These are phyloP conservation scores for Drosophila pegasa DNA, from an alignment of 2,888 invertebrate species.

Conservation along the genomic window DNA sequence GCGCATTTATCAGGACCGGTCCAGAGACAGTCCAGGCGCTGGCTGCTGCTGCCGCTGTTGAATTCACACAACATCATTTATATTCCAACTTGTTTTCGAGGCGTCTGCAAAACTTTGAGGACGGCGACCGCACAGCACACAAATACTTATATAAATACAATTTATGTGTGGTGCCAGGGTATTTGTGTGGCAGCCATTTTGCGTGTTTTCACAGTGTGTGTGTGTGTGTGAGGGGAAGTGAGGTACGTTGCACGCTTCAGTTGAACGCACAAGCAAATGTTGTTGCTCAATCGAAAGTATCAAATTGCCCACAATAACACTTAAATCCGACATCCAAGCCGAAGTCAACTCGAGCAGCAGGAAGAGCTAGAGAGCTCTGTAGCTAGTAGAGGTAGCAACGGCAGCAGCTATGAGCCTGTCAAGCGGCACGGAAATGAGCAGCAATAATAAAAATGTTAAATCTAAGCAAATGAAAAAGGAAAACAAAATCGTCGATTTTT, in stretches of 20 bases:
- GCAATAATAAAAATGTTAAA: slow-evolving; percentile 69
- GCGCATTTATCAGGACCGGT: slow-evolving; percentile 45
- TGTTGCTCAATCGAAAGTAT: slow-evolving; percentile 83
- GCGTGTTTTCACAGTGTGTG: slow-evolving; percentile 53
- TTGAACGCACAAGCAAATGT: slow-evolving; percentile 79
- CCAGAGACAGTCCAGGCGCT: slow-evolving; percentile 31
- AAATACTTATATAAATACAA: slow-evolving; percentile 27
- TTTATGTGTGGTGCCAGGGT: slow-evolving; percentile 35
- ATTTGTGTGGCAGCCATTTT: slow-evolving; percentile 67
- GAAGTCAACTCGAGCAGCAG: slow-evolving; percentile 60
- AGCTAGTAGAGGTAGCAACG: neutral
- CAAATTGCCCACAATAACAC: slow-evolving; percentile 83
- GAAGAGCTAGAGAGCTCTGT: slow-evolving; percentile 3
- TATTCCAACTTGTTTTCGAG: slow-evolving; percentile 80
- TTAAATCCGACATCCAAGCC: slow-evolving; percentile 73
- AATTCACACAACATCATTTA: slow-evolving; percentile 77
- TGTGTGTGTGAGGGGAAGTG: slow-evolving; percentile 24
- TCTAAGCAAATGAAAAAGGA: slow-evolving; percentile 15
- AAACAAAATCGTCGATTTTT: slow-evolving; percentile 4
- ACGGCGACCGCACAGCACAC: slow-evolving; percentile 44
- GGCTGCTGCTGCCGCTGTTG: slow-evolving; percentile 25
- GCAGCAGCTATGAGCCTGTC: slow-evolving; percentile 26
- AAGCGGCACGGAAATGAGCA: slow-evolving; percentile 60
- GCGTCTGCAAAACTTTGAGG: slow-evolving; percentile 69
- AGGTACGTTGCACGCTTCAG: slow-evolving; percentile 60